phyloP scores from a whole-genome alignment of 2,888 invertebrate species.

The Dromius quadrimaculatus region DNA sequence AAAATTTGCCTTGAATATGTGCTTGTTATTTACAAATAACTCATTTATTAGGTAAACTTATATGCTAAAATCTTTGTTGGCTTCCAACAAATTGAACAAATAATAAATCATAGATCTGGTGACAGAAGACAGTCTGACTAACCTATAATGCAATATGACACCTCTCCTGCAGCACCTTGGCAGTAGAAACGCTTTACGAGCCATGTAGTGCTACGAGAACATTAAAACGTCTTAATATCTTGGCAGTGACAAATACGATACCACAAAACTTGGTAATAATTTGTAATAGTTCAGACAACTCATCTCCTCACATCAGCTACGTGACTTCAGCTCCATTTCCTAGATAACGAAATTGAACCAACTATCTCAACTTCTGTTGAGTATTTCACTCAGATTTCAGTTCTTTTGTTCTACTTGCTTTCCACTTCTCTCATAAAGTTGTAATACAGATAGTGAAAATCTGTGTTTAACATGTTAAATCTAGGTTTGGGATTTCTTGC shows the following conservation, averaged over 20 bases:
- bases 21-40: too few species aligned
- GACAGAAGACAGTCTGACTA: neutral
- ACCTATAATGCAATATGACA: too few species aligned
- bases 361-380: constrained; percentile 17
- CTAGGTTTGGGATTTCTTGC: too few species aligned
- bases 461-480: too few species aligned
- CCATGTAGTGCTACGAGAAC: constrained; percentile 4
- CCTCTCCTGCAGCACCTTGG: neutral
- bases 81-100: too few species aligned
- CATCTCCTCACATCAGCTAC: constrained; percentile 29
- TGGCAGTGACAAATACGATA: neutral
- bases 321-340: constrained; percentile 34
- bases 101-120: neutral
- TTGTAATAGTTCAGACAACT: constrained; percentile 40
- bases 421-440: too few species aligned
- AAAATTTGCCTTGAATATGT: too few species aligned
- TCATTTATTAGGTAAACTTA: too few species aligned
- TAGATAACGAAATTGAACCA: constrained; percentile 35
- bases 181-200: neutral
- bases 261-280: constrained; percentile 31
- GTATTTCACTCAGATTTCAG: constrained; percentile 28
- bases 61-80: too few species aligned
- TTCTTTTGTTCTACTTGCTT: too few species aligned
- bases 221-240: constrained; percentile 22
- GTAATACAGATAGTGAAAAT: too few species aligned